Evolutionary conservation across 35 echinoderm and acorn worm genomes (phyloP), one percentile per base, ranked within the genome.

Genomic region (Holothuria glaberrima): DNA sequence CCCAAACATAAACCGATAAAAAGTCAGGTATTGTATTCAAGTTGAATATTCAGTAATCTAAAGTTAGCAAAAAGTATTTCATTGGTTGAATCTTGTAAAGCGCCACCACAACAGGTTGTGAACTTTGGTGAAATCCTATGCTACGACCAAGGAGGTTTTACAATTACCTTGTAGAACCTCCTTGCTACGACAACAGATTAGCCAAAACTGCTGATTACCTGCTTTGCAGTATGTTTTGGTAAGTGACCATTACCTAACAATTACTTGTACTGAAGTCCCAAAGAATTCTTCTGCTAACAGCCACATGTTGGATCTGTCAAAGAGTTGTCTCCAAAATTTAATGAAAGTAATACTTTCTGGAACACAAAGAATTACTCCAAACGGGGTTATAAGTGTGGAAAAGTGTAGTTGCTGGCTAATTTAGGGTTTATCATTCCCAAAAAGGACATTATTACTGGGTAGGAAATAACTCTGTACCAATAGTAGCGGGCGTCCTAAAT

Each of bases 261-360:
- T 14, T 18, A 0, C 3, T 61, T 61, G n/a, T 14, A 18, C 16
- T n/a, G 16, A n/a, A 61, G n/a, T 18, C n/a, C 16, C 58, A 61
- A 0, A 61, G 3, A 61, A 61, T 61, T 61, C 58, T 61, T 61
- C n/a, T 61, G 0, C 0, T 61, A n/a, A 61, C 3, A 3, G 58
- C 58, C 58, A 61, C 58, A 61, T 61, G 58, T 61, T 61, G 58
- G 3, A 61, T 2, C 58, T 61, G 58, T 61, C 58, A 61, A 0
- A 61, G 58, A 61, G 58, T 61, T 61, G 58, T 14, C 58, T 61
- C 58, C 58, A 61, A 61, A 61, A 61, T 61, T 61, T n/a, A 61
- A 61, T 61, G n/a, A 61, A 61, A 61, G 58, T 61, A 61, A 2
- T 61, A 61, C 16, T 61, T 61, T 61, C 16, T 61, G 58, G 58